These are phyloP conservation scores for Neodon shergylaensis DNA, from an alignment of 2,113 vertebrate species.

Conservation along the genomic window DNA sequence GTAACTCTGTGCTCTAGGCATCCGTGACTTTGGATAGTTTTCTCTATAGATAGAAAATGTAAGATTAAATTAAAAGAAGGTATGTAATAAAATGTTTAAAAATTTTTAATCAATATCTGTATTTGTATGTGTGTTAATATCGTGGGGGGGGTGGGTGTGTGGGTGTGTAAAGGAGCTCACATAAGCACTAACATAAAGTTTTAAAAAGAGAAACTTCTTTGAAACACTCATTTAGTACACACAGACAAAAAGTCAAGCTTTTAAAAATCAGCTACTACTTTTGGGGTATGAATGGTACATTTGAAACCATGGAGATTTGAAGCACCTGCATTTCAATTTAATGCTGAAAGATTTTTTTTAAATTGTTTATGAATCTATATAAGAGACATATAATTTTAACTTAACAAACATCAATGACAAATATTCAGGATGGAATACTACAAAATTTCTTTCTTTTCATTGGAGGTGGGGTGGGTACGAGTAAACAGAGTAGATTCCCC, in stretches of 20 bases:
- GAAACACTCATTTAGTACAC: constrained; percentile 7
- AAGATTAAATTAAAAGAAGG: constrained; percentile 20
- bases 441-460: background rate
- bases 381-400: constrained; percentile 20
- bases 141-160: background rate
- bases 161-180: background rate
- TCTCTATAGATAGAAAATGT: constrained; percentile 89
- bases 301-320: background rate
- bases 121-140: background rate
- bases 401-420: background rate
- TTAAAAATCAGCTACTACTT: background rate
- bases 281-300: background rate
- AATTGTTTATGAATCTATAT: constrained; percentile 2
- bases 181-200: constrained; percentile 47
- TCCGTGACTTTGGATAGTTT: constrained; percentile 95
- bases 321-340: background rate
- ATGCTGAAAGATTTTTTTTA: constrained; percentile 2
- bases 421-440: background rate
- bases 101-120: background rate
- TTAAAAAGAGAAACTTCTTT: constrained; percentile 22
- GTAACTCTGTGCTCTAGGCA: constrained; percentile 99
- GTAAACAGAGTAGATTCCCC: background rate
- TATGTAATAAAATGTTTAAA: constrained; percentile 6
- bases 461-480: too few relatives aligned
- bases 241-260: background rate